Percentiles rank a stretch among this genome's conserved stretches.
Conservation (phyloP, 2,797 vertebrate genomes). For the Coregonus ussuriensis region DNA sequence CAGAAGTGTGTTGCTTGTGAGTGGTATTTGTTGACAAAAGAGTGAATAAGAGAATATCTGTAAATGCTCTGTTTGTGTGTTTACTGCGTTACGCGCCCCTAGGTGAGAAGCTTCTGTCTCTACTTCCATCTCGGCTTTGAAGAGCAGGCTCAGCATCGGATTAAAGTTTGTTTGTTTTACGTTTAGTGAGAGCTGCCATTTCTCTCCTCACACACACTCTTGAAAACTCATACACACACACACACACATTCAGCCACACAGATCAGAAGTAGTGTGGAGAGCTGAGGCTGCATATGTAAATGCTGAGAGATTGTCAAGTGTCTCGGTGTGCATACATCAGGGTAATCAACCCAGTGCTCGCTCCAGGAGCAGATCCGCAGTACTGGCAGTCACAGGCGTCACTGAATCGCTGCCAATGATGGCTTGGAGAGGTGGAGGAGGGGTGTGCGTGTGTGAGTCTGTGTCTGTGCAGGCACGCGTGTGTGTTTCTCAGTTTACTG, state of each 20-base stretch:
- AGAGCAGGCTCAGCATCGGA: conserved; percentile 71
- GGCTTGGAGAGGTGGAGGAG: conserved; percentile 75
- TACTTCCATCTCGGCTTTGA: conserved; percentile 69
- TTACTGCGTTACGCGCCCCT: conserved; percentile 66
- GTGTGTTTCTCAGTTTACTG: neutral
- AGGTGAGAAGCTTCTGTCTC: conserved; percentile 64
- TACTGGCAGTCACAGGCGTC: conserved; percentile 78
- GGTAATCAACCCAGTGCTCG: conserved; percentile 78
- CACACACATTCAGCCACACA: conserved; percentile 26
- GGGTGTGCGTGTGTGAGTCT: conserved; percentile 39
- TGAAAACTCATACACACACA: conserved; percentile 14
- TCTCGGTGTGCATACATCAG: conserved; percentile 79
- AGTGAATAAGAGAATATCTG: conserved; percentile 72
- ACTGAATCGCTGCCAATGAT: conserved; percentile 78
- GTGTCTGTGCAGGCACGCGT: conserved; percentile 31
- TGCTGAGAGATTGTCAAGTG: conserved; percentile 78
- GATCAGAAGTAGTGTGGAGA: conserved; percentile 75
- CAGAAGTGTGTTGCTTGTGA: conserved; percentile 67
- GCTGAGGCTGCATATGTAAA: conserved; percentile 82
- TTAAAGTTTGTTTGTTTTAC: conserved; percentile 82
- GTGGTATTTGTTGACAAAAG: conserved; percentile 73
- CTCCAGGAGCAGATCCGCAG: conserved; percentile 72
- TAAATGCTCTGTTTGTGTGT: conserved; percentile 79
- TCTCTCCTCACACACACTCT: conserved; percentile 56
- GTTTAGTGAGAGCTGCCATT: conserved; percentile 77